phyloP scores from a whole-genome alignment of 2,888 invertebrate species.

The Platycheirus rosarum region DNA sequence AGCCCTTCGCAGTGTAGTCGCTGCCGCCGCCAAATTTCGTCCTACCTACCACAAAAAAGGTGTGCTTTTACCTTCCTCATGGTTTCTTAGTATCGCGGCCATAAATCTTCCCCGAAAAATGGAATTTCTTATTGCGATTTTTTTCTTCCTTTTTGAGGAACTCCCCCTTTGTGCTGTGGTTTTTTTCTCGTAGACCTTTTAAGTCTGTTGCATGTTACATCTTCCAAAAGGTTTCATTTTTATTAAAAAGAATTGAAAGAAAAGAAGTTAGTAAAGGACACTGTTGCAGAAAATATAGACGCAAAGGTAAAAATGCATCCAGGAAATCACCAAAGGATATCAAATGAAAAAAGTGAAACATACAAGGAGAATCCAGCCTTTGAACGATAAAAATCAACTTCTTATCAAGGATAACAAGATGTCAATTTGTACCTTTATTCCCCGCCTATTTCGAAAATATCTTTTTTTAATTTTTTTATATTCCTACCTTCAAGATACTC shows the following conservation, averaged over 20 bases:
- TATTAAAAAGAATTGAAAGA: neutral
- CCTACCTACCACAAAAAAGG: conserved; percentile 53
- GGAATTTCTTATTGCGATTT: conserved; percentile 59
- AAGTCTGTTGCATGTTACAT: conserved; percentile 61
- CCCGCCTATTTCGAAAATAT: neutral
- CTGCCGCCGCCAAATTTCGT: conserved; percentile 20
- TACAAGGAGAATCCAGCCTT: conserved; percentile 21
- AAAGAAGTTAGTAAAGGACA: conserved; percentile 34
- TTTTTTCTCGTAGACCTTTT: conserved; percentile 16
- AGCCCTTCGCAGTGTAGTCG: conserved; percentile 36
- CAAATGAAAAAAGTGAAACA: neutral
- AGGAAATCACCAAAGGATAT: conserved; percentile 44
- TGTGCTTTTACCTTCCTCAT: conserved; percentile 69
- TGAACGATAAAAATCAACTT: conserved; percentile 43
- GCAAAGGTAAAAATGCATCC: conserved; percentile 45
- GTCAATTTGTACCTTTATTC: conserved; percentile 76
- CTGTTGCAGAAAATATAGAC: neutral
- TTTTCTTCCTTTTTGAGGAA: conserved; percentile 53
- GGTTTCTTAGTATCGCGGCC: conserved; percentile 71
- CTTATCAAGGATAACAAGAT: conserved; percentile 76
- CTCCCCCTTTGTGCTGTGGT: conserved; percentile 52
- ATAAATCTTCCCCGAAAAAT: conserved; percentile 66
- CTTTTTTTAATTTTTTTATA: neutral
- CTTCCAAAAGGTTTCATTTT: conserved; percentile 42
- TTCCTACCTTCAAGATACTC: neutral